These are phyloP conservation scores for Spilogale gracilis DNA, from an alignment of 2,113 vertebrate genomes.

Conservation along the genomic window DNA sequence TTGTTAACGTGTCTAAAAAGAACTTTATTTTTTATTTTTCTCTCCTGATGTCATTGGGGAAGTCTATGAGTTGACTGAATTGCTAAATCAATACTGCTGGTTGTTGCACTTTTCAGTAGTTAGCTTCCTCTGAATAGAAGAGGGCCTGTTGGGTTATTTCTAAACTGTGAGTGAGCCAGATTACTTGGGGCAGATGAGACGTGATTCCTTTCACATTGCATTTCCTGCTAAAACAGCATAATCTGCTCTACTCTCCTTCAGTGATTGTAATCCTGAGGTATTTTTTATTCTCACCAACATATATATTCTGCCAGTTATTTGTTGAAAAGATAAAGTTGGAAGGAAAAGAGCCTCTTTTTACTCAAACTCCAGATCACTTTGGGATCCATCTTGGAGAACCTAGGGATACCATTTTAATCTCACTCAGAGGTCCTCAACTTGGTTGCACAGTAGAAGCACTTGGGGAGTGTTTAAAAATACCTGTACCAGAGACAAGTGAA, in stretches of 20 bases:
- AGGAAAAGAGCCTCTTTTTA: background rate
- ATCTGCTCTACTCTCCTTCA: background rate
- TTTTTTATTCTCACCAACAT: background rate
- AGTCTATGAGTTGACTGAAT: slow-evolving; percentile 1
- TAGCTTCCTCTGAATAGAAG: background rate
- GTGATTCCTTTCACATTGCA: background rate
- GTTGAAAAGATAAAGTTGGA: slow-evolving; percentile 30
- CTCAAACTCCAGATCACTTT: background rate
- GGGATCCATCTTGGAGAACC: background rate
- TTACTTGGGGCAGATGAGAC: background rate
- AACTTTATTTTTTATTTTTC: slow-evolving; percentile 55
- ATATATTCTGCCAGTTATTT: background rate
- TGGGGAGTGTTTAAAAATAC: background rate
- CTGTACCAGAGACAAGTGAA: background rate
- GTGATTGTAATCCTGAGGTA: background rate
- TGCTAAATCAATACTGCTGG: background rate
- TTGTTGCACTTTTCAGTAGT: background rate
- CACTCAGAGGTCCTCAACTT: background rate
- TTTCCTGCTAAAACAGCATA: background rate
- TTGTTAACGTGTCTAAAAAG: slow-evolving; percentile 34
- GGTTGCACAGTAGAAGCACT: background rate
- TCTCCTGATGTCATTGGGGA: background rate
- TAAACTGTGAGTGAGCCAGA: background rate
- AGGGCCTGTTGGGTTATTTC: background rate
- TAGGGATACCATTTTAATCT: background rate